Base-by-base conservation (phyloP, 2,113 vertebrate species). In the Ptychochromis oligacanthus region DNA sequence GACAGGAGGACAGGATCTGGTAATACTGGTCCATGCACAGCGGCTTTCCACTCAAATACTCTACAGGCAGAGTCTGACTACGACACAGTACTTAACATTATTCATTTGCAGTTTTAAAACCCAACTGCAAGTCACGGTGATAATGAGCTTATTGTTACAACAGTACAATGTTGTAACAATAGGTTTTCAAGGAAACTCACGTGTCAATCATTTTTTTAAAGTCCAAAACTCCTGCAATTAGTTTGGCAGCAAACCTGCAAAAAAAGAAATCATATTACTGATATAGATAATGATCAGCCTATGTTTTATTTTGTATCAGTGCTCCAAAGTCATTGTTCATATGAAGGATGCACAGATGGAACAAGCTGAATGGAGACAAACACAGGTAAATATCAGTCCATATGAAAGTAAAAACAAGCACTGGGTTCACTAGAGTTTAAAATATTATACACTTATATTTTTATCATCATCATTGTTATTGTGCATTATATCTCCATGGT, bases 1-100 rank as follows among this genome's bases (percentile, higher is more conserved):
- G 98, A 88, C 98, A 99, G 60, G 97, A 99, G 0, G 97, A 98
- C 81, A 99, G 94, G 91, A 99, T 97, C 93, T 98, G 97, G 93
- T 98, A 98, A 93, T 99, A 99, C 95, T 99, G 98, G 93, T 98
- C 97, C 98, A 99, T 99, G 80, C 98, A 99, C 57, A 99, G 96
- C 0, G 97, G 97, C 91, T 97, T 97, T 34, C 96, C 97, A 7
- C 96, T 96, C 81, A 99, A 86, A 87, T 97, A 95, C 89, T 99
- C 97, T 56, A 98, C 92, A 0, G 98, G 97, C 15, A 99, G 93
- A 14, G 96, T 97, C 79, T 98, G 95, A 38, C 98, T 99, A 90
- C 6, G 67, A 91, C 81, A 83, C 67, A 91, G 11, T 43, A 46
- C 1, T 2, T 18, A 18, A 28, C 20, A 52, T 87, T 72, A 88